A percentile compares a stretch with the other conserved stretches of the same genome.
Evolutionary conservation across 2,113 vertebrate species (phyloP).

Genomic region (Daboia siamensis): DNA sequence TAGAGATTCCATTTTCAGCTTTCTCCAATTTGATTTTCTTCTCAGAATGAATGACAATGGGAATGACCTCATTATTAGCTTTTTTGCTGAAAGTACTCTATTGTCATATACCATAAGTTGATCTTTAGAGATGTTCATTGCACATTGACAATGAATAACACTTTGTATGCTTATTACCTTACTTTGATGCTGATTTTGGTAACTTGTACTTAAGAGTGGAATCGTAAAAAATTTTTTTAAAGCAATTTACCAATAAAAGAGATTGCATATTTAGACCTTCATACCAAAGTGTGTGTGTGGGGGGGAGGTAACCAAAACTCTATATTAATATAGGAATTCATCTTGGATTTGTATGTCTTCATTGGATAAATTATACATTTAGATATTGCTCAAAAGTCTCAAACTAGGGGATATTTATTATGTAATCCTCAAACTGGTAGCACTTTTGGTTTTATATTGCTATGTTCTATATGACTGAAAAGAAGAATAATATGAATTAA

Average conservation of each 20-base stretch:
- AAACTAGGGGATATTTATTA: neutral
- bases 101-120: neutral
- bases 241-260: neutral
- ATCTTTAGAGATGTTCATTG: constrained; percentile 4
- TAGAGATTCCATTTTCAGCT: neutral
- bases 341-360: neutral
- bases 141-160: neutral
- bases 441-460: neutral
- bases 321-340: neutral
- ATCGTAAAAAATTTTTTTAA: neutral
- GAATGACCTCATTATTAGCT: neutral
- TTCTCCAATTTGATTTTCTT: neutral
- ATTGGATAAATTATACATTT: neutral
- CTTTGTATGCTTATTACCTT: neutral
- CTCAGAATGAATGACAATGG: neutral
- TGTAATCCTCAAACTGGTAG: neutral
- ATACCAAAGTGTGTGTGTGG: neutral
- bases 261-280: neutral
- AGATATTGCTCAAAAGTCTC: neutral
- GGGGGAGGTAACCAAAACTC: neutral
- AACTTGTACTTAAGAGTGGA: neutral
- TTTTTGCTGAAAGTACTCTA: neutral
- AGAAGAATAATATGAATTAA: neutral
- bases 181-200: neutral
- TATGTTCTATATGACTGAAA: neutral